A percentile compares a stretch with the other conserved stretches of the same genome.
These are phyloP conservation scores for Trichogramma dendrolimi DNA, from an alignment of 2,888 invertebrate genomes.

Conservation along the genomic window DNA sequence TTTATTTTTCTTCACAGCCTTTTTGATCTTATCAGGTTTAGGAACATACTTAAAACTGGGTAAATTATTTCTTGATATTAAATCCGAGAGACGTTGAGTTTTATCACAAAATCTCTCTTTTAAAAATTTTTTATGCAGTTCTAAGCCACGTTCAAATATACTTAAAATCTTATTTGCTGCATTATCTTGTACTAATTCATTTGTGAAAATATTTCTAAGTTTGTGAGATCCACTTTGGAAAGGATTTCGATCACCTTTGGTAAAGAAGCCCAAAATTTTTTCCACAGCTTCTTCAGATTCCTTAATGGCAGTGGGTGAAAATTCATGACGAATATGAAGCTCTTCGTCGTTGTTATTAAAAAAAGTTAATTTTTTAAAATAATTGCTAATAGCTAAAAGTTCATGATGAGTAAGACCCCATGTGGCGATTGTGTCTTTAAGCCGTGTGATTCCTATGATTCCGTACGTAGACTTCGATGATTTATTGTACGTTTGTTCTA, in stretches of 20 bases:
- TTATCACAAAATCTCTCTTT: not conserved
- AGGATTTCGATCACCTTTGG: not conserved
- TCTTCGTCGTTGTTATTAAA: conserved; percentile 2
- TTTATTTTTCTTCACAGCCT: too few species aligned
- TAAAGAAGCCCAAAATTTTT: not conserved
- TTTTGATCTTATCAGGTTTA: not conserved
- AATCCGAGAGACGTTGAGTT: not conserved
- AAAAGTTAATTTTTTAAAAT: not conserved
- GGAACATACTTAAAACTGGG: conserved; percentile 3
- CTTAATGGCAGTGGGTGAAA: not conserved
- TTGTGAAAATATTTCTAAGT: not conserved
- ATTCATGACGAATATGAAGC: not conserved
- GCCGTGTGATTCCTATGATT: conserved; percentile 15
- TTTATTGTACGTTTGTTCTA: conserved; percentile 21
- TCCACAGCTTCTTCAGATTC: not conserved
- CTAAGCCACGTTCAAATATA: not conserved
- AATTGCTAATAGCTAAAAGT: not conserved
- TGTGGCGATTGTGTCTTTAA: conserved; percentile 6
- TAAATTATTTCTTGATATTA: not conserved
- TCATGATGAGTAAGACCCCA: conserved; percentile 8
- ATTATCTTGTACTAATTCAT: not conserved
- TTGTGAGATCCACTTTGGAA: not conserved
- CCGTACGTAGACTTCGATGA: conserved; percentile 4
- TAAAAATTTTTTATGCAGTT: conserved; percentile 1
- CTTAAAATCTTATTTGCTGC: not conserved